phyloP scores from a whole-genome alignment of 2,113 vertebrate genomes.

The Rhinoderma darwinii region DNA sequence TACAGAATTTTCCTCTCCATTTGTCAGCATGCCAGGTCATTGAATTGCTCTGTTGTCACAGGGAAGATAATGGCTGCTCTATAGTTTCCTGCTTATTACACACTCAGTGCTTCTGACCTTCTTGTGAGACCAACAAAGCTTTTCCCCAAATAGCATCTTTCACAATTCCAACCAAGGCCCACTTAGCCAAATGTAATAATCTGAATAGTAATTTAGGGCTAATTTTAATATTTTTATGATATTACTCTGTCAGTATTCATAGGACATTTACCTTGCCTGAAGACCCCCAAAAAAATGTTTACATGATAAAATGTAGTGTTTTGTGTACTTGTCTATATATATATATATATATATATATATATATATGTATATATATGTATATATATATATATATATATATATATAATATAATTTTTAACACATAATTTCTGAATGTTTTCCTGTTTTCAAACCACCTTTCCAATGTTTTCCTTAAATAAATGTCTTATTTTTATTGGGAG shows the following conservation, averaged over 20 bases:
- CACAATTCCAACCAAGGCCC: slow-evolving; percentile 62
- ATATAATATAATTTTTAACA: neutral
- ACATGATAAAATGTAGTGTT: no score
- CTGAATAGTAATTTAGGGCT: slow-evolving; percentile 55
- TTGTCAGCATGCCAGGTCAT: slow-evolving; percentile 93
- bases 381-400: no score
- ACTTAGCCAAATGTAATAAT: slow-evolving; percentile 58
- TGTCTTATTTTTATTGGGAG: no score
- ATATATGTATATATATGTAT: no score
- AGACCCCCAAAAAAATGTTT: neutral
- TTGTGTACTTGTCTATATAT: no score
- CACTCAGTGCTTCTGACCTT: slow-evolving; percentile 90
- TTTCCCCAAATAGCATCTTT: slow-evolving; percentile 73
- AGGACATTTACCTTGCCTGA: slow-evolving; percentile 14
- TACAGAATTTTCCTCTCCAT: slow-evolving; percentile 92
- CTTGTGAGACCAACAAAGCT: slow-evolving; percentile 76
- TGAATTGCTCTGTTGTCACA: slow-evolving; percentile 80
- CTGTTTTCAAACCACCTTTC: no score
- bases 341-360: neutral
- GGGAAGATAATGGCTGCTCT: slow-evolving; percentile 85
- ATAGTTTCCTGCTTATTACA: slow-evolving; percentile 85
- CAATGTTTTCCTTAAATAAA: no score
- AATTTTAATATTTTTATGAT: slow-evolving; percentile 54
- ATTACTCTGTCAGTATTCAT: slow-evolving; percentile 41
- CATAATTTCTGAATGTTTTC: no score